Conservation (phyloP, 2,888 invertebrate species). For the Himalopsyche tibetana region DNA sequence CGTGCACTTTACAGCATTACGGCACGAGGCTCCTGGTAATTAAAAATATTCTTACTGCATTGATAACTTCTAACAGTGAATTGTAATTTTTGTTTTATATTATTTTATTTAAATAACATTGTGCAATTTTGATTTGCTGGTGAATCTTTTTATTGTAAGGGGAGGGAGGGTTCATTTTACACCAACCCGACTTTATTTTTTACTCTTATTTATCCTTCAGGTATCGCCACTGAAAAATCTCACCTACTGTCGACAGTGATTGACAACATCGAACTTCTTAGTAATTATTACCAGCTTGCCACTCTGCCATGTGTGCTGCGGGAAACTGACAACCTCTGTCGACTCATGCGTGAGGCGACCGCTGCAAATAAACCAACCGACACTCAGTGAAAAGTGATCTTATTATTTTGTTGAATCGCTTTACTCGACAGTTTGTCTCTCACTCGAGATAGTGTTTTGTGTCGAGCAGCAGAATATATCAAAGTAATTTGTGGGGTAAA, state of each 20-base stretch:
- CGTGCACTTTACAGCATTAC: conserved; percentile 91
- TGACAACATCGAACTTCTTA: conserved; percentile 88
- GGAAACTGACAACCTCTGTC: conserved; percentile 85
- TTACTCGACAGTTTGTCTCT: not conserved
- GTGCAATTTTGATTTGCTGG: not conserved
- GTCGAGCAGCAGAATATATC: not conserved
- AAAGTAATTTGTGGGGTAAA: not conserved
- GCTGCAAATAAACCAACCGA: not conserved
- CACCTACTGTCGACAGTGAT: conserved; percentile 94
- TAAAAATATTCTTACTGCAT: no score
- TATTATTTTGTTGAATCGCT: no score
- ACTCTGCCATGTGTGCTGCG: conserved; percentile 88
- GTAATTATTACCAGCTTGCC: conserved; percentile 90
- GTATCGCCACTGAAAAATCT: conserved; percentile 89
- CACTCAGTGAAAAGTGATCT: not conserved
- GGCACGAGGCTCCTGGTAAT: conserved; percentile 85
- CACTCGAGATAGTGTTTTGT: not conserved
- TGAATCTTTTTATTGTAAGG: not conserved
- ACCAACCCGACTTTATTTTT: not conserved
- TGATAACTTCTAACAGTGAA: no score
- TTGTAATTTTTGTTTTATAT: not conserved
- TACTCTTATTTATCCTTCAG: conserved; percentile 69
- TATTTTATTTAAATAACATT: not conserved
- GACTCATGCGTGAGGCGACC: conserved; percentile 66
- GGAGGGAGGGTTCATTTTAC: not conserved